Conservation (phyloP, 2,888 invertebrate species). For the Oligia fasciuncula region DNA sequence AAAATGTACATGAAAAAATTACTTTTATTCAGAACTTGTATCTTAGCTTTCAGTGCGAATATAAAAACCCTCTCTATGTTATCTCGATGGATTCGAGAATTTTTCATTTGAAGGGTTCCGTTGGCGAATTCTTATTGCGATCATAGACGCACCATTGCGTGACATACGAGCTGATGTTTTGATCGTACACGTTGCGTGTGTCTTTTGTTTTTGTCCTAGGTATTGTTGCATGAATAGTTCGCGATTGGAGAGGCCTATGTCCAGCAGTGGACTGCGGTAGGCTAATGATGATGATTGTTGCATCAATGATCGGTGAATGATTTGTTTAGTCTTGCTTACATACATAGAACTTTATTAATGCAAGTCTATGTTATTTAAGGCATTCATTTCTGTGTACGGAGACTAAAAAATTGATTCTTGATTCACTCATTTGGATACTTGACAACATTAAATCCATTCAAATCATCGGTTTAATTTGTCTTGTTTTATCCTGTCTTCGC, state of each 20-base stretch:
- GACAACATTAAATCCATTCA: neutral
- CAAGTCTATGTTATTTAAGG: neutral
- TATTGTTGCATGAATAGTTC: neutral
- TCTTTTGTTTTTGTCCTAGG: neutral
- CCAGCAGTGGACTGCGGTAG: neutral
- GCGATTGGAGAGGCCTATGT: neutral
- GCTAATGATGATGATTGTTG: neutral
- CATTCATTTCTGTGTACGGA: neutral
- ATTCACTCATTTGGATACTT: neutral
- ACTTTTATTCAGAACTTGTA: conserved; percentile 51
- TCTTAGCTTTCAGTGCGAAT: conserved; percentile 43
- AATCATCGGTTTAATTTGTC: neutral
- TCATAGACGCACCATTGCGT: conserved; percentile 61
- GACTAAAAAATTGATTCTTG: neutral
- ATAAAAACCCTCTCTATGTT: conserved; percentile 56
- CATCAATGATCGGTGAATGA: neutral
- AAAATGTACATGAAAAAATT: conserved; percentile 45
- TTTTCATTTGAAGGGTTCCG: conserved; percentile 71
- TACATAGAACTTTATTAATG: neutral
- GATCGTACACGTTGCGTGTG: neutral
- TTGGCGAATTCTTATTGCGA: conserved; percentile 72
- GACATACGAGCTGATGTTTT: conserved; percentile 52
- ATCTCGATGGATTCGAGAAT: conserved; percentile 59
- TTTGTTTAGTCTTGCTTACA: neutral
- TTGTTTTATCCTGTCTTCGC: neutral